Evolutionary conservation across 1,140 invertebrate species (phyloP).

Genomic region (Odontomachus brunneus): DNA sequence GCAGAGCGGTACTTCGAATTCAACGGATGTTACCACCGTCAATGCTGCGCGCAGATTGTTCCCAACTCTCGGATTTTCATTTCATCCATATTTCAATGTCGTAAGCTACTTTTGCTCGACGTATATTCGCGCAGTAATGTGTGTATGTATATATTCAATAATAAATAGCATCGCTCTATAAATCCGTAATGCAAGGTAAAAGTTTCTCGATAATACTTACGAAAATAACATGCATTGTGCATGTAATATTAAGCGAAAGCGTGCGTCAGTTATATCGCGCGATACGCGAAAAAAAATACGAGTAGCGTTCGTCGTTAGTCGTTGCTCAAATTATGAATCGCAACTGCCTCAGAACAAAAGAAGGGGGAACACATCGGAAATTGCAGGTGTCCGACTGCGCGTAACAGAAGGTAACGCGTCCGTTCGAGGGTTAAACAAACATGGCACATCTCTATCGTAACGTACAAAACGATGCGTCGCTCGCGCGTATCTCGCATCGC

Average conservation of each 20-base stretch:
- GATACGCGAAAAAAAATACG: background rate
- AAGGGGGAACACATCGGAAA: background rate
- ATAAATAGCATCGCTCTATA: slow-evolving; percentile 6
- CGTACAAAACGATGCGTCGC: slow-evolving; percentile 19
- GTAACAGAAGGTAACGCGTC: slow-evolving; percentile 24
- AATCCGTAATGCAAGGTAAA: slow-evolving; percentile 8
- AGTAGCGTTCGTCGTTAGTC: background rate
- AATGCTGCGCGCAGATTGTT: slow-evolving; percentile 2
- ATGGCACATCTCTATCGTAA: slow-evolving; percentile 49
- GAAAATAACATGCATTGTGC: background rate
- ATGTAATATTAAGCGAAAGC: slow-evolving; percentile 13
- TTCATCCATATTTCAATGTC: slow-evolving; percentile 44
- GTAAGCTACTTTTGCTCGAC: slow-evolving; percentile 23
- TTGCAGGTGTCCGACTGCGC: slow-evolving; percentile 6
- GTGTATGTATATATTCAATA: slow-evolving; percentile 28
- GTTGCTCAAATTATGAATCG: slow-evolving; percentile 5
- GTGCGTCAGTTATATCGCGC: background rate
- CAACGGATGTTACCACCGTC: slow-evolving; percentile 15
- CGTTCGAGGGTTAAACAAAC: slow-evolving; percentile 28
- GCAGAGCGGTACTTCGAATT: slow-evolving; percentile 15
- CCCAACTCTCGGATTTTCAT: slow-evolving; percentile 42
- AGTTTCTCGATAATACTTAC: background rate
- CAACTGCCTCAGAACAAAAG: slow-evolving; percentile 7
- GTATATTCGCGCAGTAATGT: slow-evolving; percentile 16
- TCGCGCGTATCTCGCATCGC: slow-evolving; percentile 12